These are phyloP conservation scores for Agrenia bidenticulata DNA, from an alignment of 2,888 invertebrate genomes.

Conservation along the genomic window DNA sequence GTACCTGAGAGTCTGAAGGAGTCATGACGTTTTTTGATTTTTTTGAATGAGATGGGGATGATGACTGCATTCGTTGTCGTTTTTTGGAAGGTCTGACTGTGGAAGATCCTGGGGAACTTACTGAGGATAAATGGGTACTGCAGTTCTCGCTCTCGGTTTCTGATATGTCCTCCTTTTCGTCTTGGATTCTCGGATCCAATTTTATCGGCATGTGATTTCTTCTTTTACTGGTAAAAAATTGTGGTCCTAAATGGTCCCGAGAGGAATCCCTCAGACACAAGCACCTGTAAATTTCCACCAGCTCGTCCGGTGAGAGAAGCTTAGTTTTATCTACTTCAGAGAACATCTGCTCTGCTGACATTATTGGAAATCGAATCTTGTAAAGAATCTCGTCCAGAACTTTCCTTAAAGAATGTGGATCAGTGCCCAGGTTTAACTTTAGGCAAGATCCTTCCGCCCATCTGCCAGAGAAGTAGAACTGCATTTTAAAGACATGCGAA, in stretches of 20 bases:
- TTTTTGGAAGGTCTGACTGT: background rate
- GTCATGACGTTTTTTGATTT: background rate
- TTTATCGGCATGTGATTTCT: background rate
- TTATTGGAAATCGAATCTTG: constrained; percentile 24
- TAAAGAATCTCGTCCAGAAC: constrained; percentile 13
- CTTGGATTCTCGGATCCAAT: background rate
- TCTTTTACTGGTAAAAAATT: constrained; percentile 1
- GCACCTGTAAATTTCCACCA: constrained; percentile 7
- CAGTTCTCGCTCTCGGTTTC: constrained; percentile 14
- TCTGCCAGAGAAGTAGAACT: constrained; percentile 9
- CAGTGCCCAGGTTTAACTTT: constrained; percentile 3
- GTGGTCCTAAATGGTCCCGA: constrained; percentile 5
- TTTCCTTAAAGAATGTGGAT: constrained; percentile 4
- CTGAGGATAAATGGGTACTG: constrained; percentile 7
- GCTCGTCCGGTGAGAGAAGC: constrained; percentile 12
- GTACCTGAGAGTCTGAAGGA: background rate
- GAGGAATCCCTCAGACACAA: background rate
- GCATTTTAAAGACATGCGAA: background rate
- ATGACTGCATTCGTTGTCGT: background rate
- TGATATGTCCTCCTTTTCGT: constrained; percentile 2
- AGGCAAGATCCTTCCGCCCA: constrained; percentile 19
- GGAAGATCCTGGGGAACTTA: background rate
- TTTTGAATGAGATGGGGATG: background rate
- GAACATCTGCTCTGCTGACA: constrained; percentile 12
- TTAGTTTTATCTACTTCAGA: constrained; percentile 8